Evolutionary conservation across 2,113 vertebrate genomes (phyloP), one percentile per base, ranked within the genome.

Genomic region (Microcebus lehilahytsara): DNA sequence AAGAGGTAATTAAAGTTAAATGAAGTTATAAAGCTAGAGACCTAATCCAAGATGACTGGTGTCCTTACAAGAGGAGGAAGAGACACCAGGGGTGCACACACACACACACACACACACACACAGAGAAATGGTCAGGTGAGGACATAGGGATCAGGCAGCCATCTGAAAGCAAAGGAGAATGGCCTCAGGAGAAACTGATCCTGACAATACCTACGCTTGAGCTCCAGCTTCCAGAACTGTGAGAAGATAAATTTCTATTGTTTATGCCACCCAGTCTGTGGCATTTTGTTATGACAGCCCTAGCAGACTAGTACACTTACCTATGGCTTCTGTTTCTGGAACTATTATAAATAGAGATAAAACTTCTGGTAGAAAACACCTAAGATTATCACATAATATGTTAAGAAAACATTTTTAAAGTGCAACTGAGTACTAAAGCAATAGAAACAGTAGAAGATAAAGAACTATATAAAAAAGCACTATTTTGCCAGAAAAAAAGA

Each of bases 61-160:
- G 13, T 62, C 20, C 19, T 64, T 10, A 12, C 6, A 40, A 51
- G 9, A 40, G 27, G 51, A 77, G 12, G n/a, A 71, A 30, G 30
- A 17, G 5, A 40, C 4, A 13, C 14, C 32, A n/a, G 1, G n/a
- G 2, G 6, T 23, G 1, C 4, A 5, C 56, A 51, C 19, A 20
- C 14, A 37, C 37, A 37, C 37, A 46, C 4, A 5, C 56, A 51
- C 19, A 20, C 14, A 46, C 20, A 23, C 32, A 37, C 37, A 37
- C 19, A 20, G 37, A 34, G 7, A 25, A 49, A 17, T 60, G 23
- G 13, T 1, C 11, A 30, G 11, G 23, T 51, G 62, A 40, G 32
- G 20, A 34, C 9, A 13, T 32, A 42, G 6, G 40, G 37, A 86
- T n/a, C 16, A 46, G 8, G 6, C 2, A 16, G 11, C 13, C 30